These are phyloP conservation scores for Castor canadensis DNA, from an alignment of 2,113 vertebrate genomes.

Conservation along the genomic window DNA sequence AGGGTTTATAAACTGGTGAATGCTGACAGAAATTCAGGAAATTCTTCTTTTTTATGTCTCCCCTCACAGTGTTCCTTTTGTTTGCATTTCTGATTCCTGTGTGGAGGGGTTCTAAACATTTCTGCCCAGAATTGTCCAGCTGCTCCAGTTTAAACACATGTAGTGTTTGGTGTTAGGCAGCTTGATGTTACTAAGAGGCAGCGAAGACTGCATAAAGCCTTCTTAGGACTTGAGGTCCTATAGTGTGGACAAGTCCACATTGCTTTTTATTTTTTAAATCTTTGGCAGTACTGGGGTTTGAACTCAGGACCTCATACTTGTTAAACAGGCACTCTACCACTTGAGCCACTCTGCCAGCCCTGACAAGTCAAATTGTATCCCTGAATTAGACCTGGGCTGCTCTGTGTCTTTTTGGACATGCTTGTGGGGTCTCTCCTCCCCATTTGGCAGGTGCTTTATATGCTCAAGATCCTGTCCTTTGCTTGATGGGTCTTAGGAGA, in stretches of 20 bases:
- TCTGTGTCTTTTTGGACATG: background rate
- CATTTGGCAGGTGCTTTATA: background rate
- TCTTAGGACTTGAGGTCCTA: background rate
- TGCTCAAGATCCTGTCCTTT: background rate
- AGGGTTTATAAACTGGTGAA: background rate
- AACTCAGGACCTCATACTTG: too few species aligned
- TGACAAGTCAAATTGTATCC: too few species aligned
- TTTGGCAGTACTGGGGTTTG: too few species aligned
- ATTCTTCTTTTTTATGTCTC: too few species aligned
- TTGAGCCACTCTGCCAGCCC: too few species aligned
- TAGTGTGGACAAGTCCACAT: background rate
- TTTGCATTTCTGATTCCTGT: background rate
- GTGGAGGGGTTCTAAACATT: background rate
- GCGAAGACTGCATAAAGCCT: background rate
- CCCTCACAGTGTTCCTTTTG: background rate
- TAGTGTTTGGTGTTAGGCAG: background rate
- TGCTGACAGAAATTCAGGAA: background rate
- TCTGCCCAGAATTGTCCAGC: background rate
- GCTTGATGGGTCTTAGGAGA: background rate
- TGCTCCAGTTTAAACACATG: constrained; percentile 31
- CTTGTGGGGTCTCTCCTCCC: background rate
- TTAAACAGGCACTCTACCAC: too few species aligned
- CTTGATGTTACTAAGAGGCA: constrained; percentile 44
- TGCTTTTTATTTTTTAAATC: too few species aligned
- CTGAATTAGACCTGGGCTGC: background rate